phyloP scores from a whole-genome alignment of 2,797 vertebrate genomes.

The Cyclopterus lumpus region DNA sequence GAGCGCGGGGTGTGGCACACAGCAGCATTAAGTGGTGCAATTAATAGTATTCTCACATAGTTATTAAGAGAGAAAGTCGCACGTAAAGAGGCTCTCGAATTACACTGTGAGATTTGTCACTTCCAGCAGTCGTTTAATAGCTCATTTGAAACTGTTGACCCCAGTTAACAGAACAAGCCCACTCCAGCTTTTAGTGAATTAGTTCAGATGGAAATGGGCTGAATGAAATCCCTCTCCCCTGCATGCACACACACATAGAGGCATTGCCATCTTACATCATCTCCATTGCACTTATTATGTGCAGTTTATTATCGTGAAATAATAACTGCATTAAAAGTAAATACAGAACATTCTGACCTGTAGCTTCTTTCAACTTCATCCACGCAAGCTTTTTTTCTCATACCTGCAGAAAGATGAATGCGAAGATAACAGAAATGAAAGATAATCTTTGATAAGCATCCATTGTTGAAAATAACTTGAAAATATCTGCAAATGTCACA shows the following conservation, averaged over 20 bases:
- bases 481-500: constrained; percentile 72
- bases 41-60: constrained; percentile 81
- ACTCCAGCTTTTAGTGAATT: constrained; percentile 74
- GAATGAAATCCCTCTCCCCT: constrained; percentile 54
- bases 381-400: not conserved
- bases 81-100: constrained; percentile 80
- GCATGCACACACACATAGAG: constrained; percentile 16
- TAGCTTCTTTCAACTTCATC: constrained; percentile 20
- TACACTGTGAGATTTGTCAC: constrained; percentile 77
- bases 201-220: constrained; percentile 69
- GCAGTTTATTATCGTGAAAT: constrained; percentile 33
- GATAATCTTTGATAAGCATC: constrained; percentile 46
- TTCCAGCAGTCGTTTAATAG: constrained; percentile 78
- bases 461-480: constrained; percentile 60
- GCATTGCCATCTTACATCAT: constrained; percentile 18
- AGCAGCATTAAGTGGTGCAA: constrained; percentile 73
- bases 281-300: constrained; percentile 30
- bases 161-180: constrained; percentile 78
- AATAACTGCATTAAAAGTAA: constrained; percentile 19
- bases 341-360: constrained; percentile 49
- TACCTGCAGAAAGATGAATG: constrained; percentile 31
- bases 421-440: constrained; percentile 41
- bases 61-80: constrained; percentile 75
- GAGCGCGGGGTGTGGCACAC: constrained; percentile 65
- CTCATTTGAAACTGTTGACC: constrained; percentile 82